Evolutionary conservation across 2,797 vertebrate species (phyloP).

Genomic region (Prionace glauca): DNA sequence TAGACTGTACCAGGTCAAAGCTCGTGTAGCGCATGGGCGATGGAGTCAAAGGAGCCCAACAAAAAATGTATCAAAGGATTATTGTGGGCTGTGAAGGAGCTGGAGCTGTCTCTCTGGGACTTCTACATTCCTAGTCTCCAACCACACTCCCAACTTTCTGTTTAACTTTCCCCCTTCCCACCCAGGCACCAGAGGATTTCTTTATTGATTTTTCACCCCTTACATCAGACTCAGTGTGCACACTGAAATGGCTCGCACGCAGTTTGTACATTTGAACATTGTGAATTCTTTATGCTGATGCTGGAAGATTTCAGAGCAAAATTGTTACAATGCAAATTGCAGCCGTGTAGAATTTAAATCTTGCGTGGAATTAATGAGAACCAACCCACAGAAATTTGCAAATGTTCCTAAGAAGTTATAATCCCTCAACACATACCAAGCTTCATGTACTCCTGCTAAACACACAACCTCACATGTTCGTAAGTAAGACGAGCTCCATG

Average conservation of each 20-base stretch:
- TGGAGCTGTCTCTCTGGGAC: background rate
- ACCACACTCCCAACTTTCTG: background rate
- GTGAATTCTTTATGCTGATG: background rate
- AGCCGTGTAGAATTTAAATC: background rate
- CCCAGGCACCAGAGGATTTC: background rate
- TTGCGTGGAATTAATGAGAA: background rate
- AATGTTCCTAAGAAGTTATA: background rate
- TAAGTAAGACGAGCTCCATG: background rate
- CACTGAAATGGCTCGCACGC: background rate
- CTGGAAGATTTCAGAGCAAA: background rate
- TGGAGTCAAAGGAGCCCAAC: background rate
- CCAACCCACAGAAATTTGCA: constrained; percentile 4
- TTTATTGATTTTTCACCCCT: background rate
- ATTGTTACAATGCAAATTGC: background rate
- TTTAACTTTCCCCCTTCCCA: background rate
- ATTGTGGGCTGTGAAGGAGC: background rate
- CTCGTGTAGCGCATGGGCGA: background rate
- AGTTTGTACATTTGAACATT: background rate
- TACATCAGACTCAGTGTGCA: background rate
- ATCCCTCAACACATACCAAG: background rate
- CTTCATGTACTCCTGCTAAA: background rate
- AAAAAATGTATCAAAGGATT: background rate
- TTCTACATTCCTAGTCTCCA: background rate
- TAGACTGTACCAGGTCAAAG: background rate
- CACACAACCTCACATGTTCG: background rate